phyloP scores from a whole-genome alignment of 30 jellyfish, hydroid and myxozoan genomes.

The Sanderia malayensis region DNA sequence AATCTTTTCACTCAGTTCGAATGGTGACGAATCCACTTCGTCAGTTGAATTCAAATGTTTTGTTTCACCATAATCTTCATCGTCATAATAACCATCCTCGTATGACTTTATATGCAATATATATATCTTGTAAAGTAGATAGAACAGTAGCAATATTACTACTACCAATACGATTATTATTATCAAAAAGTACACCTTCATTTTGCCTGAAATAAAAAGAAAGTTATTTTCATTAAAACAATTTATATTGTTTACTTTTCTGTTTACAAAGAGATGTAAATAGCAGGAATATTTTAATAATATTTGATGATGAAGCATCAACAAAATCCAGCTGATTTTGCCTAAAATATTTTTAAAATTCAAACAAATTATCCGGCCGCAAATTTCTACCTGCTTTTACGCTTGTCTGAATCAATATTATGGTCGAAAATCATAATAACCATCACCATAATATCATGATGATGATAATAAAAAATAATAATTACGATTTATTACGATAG shows the following conservation, averaged over 20 bases:
- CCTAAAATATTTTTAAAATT: neutral
- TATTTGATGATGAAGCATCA: neutral
- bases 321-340: neutral
- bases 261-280: too few species aligned
- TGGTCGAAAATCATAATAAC: neutral
- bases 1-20: constrained; percentile 14
- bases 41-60: constrained; percentile 37
- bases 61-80: constrained; percentile 51
- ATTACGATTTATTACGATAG: too few species aligned
- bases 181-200: constrained; percentile 76
- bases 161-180: constrained; percentile 75
- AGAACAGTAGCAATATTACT: constrained; percentile 75
- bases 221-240: too few species aligned
- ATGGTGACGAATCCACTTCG: constrained; percentile 44
- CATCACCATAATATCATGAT: too few species aligned
- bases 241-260: too few species aligned
- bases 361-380: neutral
- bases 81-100: constrained; percentile 66
- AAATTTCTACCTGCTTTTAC: neutral
- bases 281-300: too few species aligned
- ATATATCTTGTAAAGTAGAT: constrained; percentile 76
- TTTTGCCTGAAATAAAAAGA: constrained; percentile 26
- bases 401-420: neutral
- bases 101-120: constrained; percentile 74
- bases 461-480: too few species aligned